Conservation (phyloP, 2,888 invertebrate species). For the Aleiodes alternator region DNA sequence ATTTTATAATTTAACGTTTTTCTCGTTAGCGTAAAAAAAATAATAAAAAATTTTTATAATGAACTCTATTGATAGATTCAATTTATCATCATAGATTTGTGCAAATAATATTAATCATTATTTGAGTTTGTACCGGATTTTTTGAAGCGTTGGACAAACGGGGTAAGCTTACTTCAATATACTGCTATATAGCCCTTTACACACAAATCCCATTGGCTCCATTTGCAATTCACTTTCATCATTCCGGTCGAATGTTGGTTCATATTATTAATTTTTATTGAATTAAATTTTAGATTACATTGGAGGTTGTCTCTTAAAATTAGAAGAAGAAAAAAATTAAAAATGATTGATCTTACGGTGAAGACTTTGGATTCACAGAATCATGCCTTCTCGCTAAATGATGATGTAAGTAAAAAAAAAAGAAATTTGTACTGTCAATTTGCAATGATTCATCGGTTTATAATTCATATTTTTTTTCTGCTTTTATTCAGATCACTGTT, state of each 20-base stretch:
- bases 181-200: too few species aligned
- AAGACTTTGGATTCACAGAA: conserved; percentile 93
- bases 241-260: too few species aligned
- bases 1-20: too few species aligned
- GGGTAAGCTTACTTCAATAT: too few species aligned
- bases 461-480: conserved; percentile 50
- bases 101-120: background rate
- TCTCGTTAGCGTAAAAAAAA: too few species aligned
- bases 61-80: conserved; percentile 8
- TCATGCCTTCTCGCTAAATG: conserved; percentile 87
- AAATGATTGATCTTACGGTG: conserved; percentile 89
- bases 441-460: background rate
- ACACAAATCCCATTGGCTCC: too few species aligned
- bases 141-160: too few species aligned
- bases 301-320: background rate
- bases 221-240: too few species aligned
- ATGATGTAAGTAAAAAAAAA: conserved; percentile 84
- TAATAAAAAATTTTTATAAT: background rate
- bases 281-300: conserved; percentile 27
- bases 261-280: too few species aligned
- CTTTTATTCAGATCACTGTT: conserved; percentile 83
- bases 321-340: conserved; percentile 55
- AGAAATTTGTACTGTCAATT: background rate
- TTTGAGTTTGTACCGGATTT: too few species aligned
- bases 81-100: background rate